Base-by-base conservation (phyloP, 2,888 invertebrate genomes). In the Epistrophella euchroma region DNA sequence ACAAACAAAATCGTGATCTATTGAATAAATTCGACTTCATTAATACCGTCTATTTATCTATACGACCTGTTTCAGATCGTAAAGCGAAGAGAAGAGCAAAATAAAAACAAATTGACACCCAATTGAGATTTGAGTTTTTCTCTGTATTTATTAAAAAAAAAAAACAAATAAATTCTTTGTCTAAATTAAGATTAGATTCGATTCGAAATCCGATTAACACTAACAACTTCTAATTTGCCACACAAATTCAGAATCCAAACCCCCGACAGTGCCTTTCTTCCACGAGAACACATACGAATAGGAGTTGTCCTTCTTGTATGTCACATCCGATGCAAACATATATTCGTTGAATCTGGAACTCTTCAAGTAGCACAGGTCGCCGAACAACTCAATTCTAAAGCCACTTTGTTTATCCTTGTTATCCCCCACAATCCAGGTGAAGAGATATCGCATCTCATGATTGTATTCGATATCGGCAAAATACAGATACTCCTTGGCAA, bases 341-440 rank as follows among this genome's bases (percentile, higher is more conserved):
- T 73, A 73, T 15, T 73, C 73, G 10, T 50, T 58, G 17, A 32
- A 73, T 32, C 3, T 7, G 9, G 32, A 15, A 22, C 60, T 73
- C 25, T 73, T 60, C 28, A 73, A 15, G 4, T 60, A 60, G 3
- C 73, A 73, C 9, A 35, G 5, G n/a, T 60, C 37, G 17, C 50
- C 13, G 10, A 73, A 17, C n/a, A 68, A 52, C 4, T 73, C 73
- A 9, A 73, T 15, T 4, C 25, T 47, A 47, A 58, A 73, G 2
- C 17, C 73, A 73, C 73, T 73, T 25, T 73, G 58, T 10, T 73
- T 60, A 13, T 73, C 73, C 35, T n/a, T 60, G 32, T 73, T 73
- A 15, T 47, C 6, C 0, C 73, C 73, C 7, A 11, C 19, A 60
- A 73, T 60, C 73, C 73, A 73, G 4, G 1, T 37, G 37, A 73